Percentiles rank a stretch among this genome's conserved stretches.
Conservation (phyloP, 2,113 vertebrate species). For the Oncorhynchus mykiss region DNA sequence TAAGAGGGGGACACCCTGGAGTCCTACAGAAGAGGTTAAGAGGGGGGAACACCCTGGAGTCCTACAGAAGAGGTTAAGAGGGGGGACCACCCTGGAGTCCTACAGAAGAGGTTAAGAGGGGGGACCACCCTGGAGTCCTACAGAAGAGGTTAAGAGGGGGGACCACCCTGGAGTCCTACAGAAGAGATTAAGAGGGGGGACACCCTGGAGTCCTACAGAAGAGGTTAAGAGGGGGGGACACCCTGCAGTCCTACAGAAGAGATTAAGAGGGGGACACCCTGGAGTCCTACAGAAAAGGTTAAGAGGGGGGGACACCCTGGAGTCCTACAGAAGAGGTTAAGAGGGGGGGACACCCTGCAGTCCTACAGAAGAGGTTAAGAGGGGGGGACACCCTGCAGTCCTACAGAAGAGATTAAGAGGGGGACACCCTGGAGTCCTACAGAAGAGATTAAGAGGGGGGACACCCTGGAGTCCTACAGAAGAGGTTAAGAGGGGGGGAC, state of each 20-base stretch:
- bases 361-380: too few species aligned
- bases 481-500: too few species aligned
- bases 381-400: too few species aligned
- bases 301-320: not conserved
- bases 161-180: not conserved
- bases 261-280: not conserved
- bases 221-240: not conserved
- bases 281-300: not conserved
- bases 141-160: not conserved
- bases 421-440: too few species aligned
- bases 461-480: too few species aligned
- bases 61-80: not conserved
- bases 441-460: too few species aligned
- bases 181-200: not conserved
- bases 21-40: not conserved
- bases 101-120: not conserved
- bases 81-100: not conserved
- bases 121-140: not conserved
- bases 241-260: too few species aligned
- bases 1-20: not conserved
- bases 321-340: too few species aligned
- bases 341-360: too few species aligned
- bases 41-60: not conserved
- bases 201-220: not conserved
- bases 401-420: too few species aligned